Conservation (phyloP, 2,797 vertebrate genomes). For the Periparus ater region DNA sequence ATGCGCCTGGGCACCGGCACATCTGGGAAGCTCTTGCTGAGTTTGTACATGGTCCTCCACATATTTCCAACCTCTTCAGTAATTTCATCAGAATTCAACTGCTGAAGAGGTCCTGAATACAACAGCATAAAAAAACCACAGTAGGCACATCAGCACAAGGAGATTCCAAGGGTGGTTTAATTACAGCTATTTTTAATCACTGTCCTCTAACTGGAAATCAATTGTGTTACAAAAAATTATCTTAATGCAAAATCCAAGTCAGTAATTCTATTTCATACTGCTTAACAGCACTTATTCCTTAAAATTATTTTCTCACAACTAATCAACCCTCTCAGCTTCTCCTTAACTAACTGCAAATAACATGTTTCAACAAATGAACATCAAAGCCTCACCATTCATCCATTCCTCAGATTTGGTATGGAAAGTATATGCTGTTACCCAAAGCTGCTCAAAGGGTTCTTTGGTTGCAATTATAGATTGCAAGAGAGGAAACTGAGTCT, state of each 20-base stretch:
- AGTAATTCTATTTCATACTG: not conserved
- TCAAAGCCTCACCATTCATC: constrained; percentile 84
- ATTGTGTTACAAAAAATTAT: not conserved
- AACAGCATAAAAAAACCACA: not conserved
- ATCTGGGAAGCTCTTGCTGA: constrained; percentile 81
- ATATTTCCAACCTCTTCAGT: constrained; percentile 84
- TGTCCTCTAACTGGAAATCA: not conserved
- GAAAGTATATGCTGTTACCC: constrained; percentile 85
- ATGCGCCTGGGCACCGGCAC: constrained; percentile 78
- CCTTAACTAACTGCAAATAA: not conserved
- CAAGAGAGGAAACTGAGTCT: constrained; percentile 84
- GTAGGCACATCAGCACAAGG: not conserved
- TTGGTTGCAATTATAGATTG: constrained; percentile 82
- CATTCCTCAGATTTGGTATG: constrained; percentile 85
- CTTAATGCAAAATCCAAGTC: not conserved
- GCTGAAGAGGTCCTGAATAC: constrained; percentile 78
- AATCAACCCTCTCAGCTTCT: not conserved
- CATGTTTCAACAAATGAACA: not conserved
- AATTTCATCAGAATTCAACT: constrained; percentile 85
- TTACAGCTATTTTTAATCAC: not conserved
- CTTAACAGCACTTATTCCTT: not conserved
- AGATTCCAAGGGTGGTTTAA: not conserved
- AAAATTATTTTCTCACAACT: not conserved
- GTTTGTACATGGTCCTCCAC: constrained; percentile 87
- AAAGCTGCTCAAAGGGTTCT: constrained; percentile 88